Evolutionary conservation across 1,140 invertebrate species (phyloP), one percentile per base, ranked within the genome.

Genomic region (Melanaphis sacchari): DNA sequence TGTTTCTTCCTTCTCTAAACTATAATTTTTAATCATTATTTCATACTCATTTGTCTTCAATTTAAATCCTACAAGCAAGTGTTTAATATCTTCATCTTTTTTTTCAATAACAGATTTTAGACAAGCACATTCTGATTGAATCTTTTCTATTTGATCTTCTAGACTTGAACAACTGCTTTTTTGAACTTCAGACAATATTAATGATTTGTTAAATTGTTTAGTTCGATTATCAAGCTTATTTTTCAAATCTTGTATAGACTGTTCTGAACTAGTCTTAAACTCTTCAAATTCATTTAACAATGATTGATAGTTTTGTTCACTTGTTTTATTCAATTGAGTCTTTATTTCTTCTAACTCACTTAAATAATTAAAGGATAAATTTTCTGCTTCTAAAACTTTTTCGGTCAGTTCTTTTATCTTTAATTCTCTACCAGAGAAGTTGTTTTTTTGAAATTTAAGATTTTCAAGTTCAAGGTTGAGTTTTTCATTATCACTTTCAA

Each of bases 401-500:
- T 92, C 91, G 6, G 41, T 85, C 36, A 92, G 18, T 52, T 54
- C 81, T 92, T 84, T 92, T 18, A 82, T 92, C 21, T 92, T 81
- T 31, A 82, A 52, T 84, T 92, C 91, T n/a, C 15, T 92, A 54
- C 1, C n/a, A 41, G 81, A 46, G 36, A 82, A 92, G 36, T 82
- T 84, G 1, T 82, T 9, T 52, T 40, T 92, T 92, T 49, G 43
- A 52, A 36, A 84, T 52, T 92, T 92, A 1, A 84, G 36, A 81
- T 84, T 49, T 52, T 92, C 91, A 36, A 92, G 15, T 92, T 92
- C 91, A 31, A 84, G 38, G 49, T 46, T 18, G 4, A 92, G 43
- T 84, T 92, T 92, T 84, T 92, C 91, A 85, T 84, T 92, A 85
- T 92, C 91, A 52, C 21, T 82, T 92, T 92, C 91, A 40, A 92